Conservation (phyloP, 2,888 invertebrate species). For the Tineola bisselliella region DNA sequence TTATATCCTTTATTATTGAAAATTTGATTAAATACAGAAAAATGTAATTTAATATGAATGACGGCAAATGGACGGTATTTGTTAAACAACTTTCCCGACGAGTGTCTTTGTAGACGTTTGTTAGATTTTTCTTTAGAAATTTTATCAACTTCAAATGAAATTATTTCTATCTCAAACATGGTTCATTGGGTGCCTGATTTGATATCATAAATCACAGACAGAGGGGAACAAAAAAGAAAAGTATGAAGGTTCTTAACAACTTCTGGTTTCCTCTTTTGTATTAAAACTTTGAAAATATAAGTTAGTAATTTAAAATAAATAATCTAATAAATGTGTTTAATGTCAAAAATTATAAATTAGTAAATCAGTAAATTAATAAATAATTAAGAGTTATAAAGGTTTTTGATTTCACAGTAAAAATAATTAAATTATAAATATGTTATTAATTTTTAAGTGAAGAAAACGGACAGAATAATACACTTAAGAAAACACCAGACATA, state of each 20-base stretch:
- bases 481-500: too few species aligned
- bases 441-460: too few species aligned
- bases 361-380: too few species aligned
- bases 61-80: conserved; percentile 7
- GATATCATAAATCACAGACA: conserved; percentile 9
- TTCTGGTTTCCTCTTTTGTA: background rate
- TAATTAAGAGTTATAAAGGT: too few species aligned
- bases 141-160: conserved; percentile 15
- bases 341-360: background rate
- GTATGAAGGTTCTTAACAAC: conserved; percentile 2
- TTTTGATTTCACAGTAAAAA: too few species aligned
- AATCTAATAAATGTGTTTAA: background rate
- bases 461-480: too few species aligned
- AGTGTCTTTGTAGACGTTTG: conserved; percentile 5
- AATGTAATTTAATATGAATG: background rate
- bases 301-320: background rate
- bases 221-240: background rate
- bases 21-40: background rate
- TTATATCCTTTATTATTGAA: background rate
- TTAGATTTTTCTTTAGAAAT: conserved; percentile 14
- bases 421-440: too few species aligned
- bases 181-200: conserved; percentile 12
- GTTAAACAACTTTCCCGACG: conserved; percentile 8
- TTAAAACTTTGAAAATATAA: background rate
- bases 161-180: conserved; percentile 5